Percentiles rank a stretch among this genome's conserved stretches.
phyloP scores from a whole-genome alignment of 2,888 invertebrate genomes.

The Ganaspis brasiliensis region DNA sequence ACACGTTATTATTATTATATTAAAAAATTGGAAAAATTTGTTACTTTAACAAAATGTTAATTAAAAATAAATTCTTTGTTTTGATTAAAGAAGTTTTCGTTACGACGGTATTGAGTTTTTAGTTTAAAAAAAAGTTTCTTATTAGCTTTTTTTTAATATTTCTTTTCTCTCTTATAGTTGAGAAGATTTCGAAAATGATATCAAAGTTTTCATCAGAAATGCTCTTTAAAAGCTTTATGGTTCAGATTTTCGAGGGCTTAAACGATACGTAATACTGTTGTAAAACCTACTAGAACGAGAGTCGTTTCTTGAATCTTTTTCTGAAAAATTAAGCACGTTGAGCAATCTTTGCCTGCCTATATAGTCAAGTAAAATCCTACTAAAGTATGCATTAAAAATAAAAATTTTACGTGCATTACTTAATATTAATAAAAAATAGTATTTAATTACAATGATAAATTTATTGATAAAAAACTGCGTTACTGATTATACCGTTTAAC shows the following conservation, averaged over 20 bases:
- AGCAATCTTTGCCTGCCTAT: neutral
- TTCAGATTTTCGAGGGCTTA: neutral
- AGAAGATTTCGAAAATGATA: neutral
- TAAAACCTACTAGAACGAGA: neutral
- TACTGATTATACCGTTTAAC: too few species aligned
- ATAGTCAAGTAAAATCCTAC: neutral
- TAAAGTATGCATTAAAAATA: neutral
- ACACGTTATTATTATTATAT: too few species aligned
- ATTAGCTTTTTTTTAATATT: too few species aligned
- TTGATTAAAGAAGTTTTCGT: too few species aligned
- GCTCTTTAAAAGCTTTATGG: constrained; percentile 15
- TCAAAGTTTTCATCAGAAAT: neutral
- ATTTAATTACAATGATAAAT: too few species aligned
- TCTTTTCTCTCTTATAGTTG: neutral
- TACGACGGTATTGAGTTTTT: too few species aligned
- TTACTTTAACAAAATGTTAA: too few species aligned
- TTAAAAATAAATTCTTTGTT: too few species aligned
- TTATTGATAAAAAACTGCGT: too few species aligned
- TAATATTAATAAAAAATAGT: too few species aligned
- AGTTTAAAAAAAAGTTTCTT: too few species aligned
- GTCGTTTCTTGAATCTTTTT: neutral
- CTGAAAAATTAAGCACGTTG: constrained; percentile 24
- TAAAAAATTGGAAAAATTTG: too few species aligned
- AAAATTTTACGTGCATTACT: neutral
- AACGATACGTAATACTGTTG: neutral